Evolutionary conservation across 1,140 invertebrate genomes (phyloP), one percentile per base, ranked within the genome.

Genomic region (Nephila pilipes): DNA sequence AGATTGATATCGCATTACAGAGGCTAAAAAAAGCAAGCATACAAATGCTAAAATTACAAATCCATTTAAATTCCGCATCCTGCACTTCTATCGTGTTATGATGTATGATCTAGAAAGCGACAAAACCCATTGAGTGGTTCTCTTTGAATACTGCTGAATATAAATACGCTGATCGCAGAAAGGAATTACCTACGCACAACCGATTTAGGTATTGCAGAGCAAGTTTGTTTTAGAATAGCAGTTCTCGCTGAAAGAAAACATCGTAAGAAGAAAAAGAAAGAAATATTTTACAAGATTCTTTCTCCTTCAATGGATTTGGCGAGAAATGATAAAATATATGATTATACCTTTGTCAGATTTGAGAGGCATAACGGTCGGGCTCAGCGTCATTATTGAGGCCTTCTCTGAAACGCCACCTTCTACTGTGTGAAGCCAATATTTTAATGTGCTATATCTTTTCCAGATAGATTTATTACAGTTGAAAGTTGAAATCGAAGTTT

Each of bases 271-370:
- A n/a, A 81, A 69, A 60, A 80, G 63, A 46, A 54, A 80, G 60
- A 89, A 88, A n/a, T n/a, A 93, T 93, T 93, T 93, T 85, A 93
- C 89, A 93, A 83, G 92, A 88, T 93, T 60, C 85, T 93, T 93
- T 88, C 63, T 69, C 46, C 36, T 89, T 65, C 57, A 65, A 93
- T 81, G 85, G 92, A 54, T 89, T 81, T 88, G 85, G 69, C 60
- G 32, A 87, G 85, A 69, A 87, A 93, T 93, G 83, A 93, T 93
- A 85, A n/a, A 93, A 87, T 91, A 93, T 93, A 93, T 93, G 91
- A 93, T 93, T 93, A 93, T 93, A 87, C 38, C 91, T n/a, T 93
- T 93, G 87, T 87, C 83, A 85, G 91, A 93, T 93, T 87, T 93
- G 36, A 69, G 85, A 75, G n/a, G n/a, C n/a, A n/a, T 65, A 93